A percentile compares a stretch with the other conserved stretches of the same genome.
These are phyloP conservation scores for Lordiphosa fenestrarum DNA, from an alignment of 2,888 invertebrate species.

Conservation along the genomic window DNA sequence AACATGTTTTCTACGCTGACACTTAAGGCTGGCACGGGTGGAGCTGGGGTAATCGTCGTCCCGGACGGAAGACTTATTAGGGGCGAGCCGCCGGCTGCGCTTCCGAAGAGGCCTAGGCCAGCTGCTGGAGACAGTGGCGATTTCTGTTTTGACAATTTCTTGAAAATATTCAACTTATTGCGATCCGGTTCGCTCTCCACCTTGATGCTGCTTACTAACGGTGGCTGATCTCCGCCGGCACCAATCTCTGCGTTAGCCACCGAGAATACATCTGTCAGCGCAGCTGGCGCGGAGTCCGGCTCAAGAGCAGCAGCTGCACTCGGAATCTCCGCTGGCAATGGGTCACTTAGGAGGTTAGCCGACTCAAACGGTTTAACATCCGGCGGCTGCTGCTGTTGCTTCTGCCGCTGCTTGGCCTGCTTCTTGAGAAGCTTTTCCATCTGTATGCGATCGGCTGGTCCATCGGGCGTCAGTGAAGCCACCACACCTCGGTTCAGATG, in stretches of 20 bases:
- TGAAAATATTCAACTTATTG: constrained; percentile 92
- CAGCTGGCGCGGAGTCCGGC: not conserved
- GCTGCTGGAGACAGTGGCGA: constrained; percentile 33
- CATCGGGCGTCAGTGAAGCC: constrained; percentile 23
- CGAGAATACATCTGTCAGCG: not conserved
- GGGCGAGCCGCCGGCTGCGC: constrained; percentile 25
- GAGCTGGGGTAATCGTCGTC: constrained; percentile 78
- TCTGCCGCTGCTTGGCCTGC: constrained; percentile 69
- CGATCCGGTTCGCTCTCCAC: constrained; percentile 90
- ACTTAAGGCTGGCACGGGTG: constrained; percentile 34
- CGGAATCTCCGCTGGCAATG: no score
- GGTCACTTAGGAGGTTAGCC: not conserved
- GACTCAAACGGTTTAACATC: constrained; percentile 1
- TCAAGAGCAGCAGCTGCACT: no score
- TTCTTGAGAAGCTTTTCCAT: constrained; percentile 68
- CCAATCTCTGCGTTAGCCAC: not conserved
- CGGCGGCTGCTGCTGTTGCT: constrained; percentile 32
- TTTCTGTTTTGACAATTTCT: constrained; percentile 86
- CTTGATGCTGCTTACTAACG: constrained; percentile 79
- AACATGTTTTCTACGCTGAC: constrained; percentile 7
- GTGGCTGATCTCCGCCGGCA: not conserved
- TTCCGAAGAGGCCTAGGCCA: constrained; percentile 27
- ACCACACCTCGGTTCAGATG: constrained; percentile 28
- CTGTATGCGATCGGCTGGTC: constrained; percentile 48
- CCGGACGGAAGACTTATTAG: constrained; percentile 77